Base-by-base conservation (phyloP, 37 sponge, comb jelly and placozoan species). In the Sycon ciliatum region DNA sequence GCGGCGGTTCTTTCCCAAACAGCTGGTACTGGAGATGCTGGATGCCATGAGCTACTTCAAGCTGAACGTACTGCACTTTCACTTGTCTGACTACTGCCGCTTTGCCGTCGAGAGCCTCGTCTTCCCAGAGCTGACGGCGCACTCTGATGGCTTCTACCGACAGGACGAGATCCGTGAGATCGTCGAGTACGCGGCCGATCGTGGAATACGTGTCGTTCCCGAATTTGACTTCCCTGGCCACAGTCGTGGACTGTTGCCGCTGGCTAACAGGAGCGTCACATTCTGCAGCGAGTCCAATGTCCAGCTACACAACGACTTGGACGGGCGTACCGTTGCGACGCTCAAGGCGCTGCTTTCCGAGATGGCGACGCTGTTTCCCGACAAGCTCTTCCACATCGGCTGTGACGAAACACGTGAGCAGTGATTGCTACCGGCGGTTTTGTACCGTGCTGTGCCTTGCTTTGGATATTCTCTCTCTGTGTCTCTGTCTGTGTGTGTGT, bases 11-110 rank as follows among this genome's bases (percentile, higher is more conserved):
- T 60, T 60, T 60, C 63, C 63, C 16, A 26, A n/a, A 9, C 22
- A 11, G 22, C 70, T 77, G 3, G 22, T 77, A 35, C 49, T 56
- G 39, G 68, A 68, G 38, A 36, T 77, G 38, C 57, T 77, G 22
- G 78, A 77, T 77, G 78, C 78, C 28, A 77, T 77, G 78, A 77
- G 78, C 57, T 70, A 70, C 34, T 22, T 77, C 33, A 77, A 77
- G 39, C 33, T 77, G 69, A 77, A 77, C 68, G 78, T 77, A 26
- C 38, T 77, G 1, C 78, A 77, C 78, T 57, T 55, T 36, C 78
- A 77, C 37, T 28, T 77, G 22, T 53, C 70, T 1, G 78, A 77
- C 30, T 77, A 26, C 40, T 77, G 78, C 31, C 28, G 30, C 39
- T 77, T 53, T 36, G 49, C 68, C n/a, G 60, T 77, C 27, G 70